These are phyloP conservation scores for Drosophila aff. DNA, from an alignment of 1,140 invertebrate species.

Conservation along the genomic window DNA sequence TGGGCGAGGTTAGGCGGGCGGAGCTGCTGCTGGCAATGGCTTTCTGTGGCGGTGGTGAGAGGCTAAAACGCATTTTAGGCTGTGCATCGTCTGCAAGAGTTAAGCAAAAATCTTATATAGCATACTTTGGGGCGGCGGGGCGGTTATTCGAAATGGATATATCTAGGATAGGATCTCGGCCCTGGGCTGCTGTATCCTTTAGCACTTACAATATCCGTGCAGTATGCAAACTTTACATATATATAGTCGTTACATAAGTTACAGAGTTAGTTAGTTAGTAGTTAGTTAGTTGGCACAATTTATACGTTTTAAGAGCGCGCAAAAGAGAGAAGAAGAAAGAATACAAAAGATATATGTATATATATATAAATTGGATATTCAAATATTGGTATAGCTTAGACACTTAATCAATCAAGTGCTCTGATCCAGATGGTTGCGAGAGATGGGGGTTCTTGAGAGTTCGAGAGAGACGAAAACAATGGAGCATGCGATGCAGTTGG, in stretches of 20 bases:
- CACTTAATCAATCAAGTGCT: slow-evolving; percentile 60
- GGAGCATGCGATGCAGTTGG: slow-evolving; percentile 42
- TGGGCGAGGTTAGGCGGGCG: slow-evolving; percentile 68
- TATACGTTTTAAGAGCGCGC: slow-evolving; percentile 58
- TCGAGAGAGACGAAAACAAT: slow-evolving; percentile 12
- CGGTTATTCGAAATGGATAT: slow-evolving; percentile 1
- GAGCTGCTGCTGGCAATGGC: slow-evolving; percentile 40
- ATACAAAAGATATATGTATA: slow-evolving; percentile 64
- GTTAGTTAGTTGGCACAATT: slow-evolving; percentile 42
- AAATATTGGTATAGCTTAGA: slow-evolving; percentile 46
- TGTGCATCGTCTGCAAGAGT: slow-evolving; percentile 81
- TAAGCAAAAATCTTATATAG: slow-evolving; percentile 40
- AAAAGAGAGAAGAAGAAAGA: slow-evolving; percentile 76
- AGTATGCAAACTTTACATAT: slow-evolving; percentile 84
- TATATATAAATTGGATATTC: slow-evolving; percentile 53
- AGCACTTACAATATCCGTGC: slow-evolving; percentile 85
- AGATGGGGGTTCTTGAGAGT: slow-evolving; percentile 39
- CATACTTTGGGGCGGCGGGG: slow-evolving; percentile 14
- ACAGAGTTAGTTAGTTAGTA: slow-evolving; percentile 50
- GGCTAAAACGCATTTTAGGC: slow-evolving; percentile 84
- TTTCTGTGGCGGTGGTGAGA: slow-evolving; percentile 81
- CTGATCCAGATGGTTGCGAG: slow-evolving; percentile 31
- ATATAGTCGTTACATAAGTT: slow-evolving; percentile 41
- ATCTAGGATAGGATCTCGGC: slow-evolving; percentile 23
- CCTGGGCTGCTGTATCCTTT: slow-evolving; percentile 25